Conservation (phyloP, 2,888 invertebrate genomes). For the Meteorus cinctellus region DNA sequence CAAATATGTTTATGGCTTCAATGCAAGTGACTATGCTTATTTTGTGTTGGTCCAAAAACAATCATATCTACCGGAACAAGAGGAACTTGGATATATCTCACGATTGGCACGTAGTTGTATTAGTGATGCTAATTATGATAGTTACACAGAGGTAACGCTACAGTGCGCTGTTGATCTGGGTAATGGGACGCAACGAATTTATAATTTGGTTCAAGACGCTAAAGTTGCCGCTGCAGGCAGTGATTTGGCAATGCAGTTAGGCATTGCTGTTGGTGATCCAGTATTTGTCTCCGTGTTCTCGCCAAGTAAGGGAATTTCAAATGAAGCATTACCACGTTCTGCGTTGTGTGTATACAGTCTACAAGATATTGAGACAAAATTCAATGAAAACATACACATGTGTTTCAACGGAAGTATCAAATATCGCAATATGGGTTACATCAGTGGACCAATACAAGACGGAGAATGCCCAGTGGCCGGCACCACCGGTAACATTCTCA, state of each 20-base stretch:
- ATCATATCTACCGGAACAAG: constrained; percentile 89
- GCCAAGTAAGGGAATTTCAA: constrained; percentile 90
- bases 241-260: constrained; percentile 87
- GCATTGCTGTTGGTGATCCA: constrained; percentile 85
- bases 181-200: constrained; percentile 74
- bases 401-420: constrained; percentile 97
- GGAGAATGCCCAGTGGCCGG: constrained; percentile 92
- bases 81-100: constrained; percentile 92
- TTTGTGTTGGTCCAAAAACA: constrained; percentile 96
- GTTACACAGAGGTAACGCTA: constrained; percentile 96
- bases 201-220: constrained; percentile 95
- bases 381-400: constrained; percentile 97
- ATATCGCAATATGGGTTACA: constrained; percentile 92
- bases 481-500: constrained; percentile 90
- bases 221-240: constrained; percentile 90
- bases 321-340: constrained; percentile 87
- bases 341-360: constrained; percentile 95
- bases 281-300: constrained; percentile 92
- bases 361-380: constrained; percentile 91
- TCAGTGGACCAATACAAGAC: constrained; percentile 92
- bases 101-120: constrained; percentile 94
- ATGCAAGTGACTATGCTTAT: constrained; percentile 95
- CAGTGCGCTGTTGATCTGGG: constrained; percentile 85
- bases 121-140: constrained; percentile 95
- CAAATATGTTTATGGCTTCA: constrained; percentile 97